Conservation (phyloP, 1,140 invertebrate species). For the Trissolcus basalis region DNA sequence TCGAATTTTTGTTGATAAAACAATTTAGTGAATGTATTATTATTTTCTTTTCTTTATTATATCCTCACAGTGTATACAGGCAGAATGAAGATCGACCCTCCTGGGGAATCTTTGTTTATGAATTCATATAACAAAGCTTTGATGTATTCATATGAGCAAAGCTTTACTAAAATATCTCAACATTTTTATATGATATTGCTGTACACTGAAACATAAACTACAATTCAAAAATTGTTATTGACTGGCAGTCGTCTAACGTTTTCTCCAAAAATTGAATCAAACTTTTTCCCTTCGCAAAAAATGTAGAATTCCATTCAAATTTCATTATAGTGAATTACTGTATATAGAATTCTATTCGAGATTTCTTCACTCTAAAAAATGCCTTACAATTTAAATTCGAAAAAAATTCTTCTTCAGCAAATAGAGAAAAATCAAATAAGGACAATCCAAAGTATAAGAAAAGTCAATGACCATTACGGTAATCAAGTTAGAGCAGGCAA, state of each 20-base stretch:
- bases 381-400: too few relatives aligned
- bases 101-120: conserved; percentile 39
- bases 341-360: too few relatives aligned
- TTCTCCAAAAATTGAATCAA: too few relatives aligned
- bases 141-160: conserved; percentile 35
- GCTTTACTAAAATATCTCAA: conserved; percentile 25
- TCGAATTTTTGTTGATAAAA: too few relatives aligned
- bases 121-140: conserved; percentile 42
- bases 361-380: too few relatives aligned
- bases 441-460: background rate
- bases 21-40: background rate
- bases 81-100: conserved; percentile 13
- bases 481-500: conserved; percentile 1
- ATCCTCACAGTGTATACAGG: conserved; percentile 9
- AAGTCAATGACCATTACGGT: conserved; percentile 8
- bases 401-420: too few relatives aligned
- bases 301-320: too few relatives aligned
- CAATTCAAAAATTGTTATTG: too few relatives aligned
- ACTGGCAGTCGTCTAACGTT: too few relatives aligned
- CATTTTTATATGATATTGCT: conserved; percentile 16
- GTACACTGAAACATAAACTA: too few relatives aligned
- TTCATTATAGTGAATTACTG: too few relatives aligned
- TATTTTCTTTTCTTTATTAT: conserved; percentile 8
- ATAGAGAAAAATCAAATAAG: background rate
- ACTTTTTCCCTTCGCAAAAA: too few relatives aligned